A percentile compares a stretch with the other conserved stretches of the same genome.
phyloP scores from a whole-genome alignment of 2,888 invertebrate species.

The Papilio elwesi region DNA sequence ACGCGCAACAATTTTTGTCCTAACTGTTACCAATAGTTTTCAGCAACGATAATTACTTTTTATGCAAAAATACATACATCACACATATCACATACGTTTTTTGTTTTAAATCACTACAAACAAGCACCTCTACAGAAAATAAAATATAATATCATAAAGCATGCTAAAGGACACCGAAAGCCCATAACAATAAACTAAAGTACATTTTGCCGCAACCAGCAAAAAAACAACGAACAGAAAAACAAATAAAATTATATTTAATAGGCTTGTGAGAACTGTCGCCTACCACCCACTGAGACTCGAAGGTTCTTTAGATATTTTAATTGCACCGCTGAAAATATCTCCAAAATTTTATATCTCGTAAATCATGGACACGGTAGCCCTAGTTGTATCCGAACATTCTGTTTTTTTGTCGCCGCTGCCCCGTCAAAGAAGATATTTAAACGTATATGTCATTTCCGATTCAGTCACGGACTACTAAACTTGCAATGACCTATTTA shows the following conservation, averaged over 20 bases:
- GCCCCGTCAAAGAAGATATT: constrained; percentile 40
- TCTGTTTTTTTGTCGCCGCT: constrained; percentile 46
- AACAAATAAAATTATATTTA: constrained; percentile 82
- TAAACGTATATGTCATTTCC: constrained; percentile 28
- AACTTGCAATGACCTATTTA: neutral
- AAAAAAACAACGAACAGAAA: constrained; percentile 66
- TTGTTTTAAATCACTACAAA: constrained; percentile 26
- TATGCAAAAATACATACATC: neutral
- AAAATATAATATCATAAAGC: constrained; percentile 59
- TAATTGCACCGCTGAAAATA: constrained; percentile 81
- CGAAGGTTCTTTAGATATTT: constrained; percentile 77
- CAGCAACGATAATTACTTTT: neutral
- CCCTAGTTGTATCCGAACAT: constrained; percentile 52
- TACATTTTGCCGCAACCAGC: constrained; percentile 52
- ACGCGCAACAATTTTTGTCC: no score
- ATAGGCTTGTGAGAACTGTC: constrained; percentile 83
- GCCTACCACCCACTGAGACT: constrained; percentile 80
- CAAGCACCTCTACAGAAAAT: constrained; percentile 47
- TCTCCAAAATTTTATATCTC: constrained; percentile 74
- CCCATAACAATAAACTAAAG: constrained; percentile 61
- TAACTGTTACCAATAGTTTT: no score
- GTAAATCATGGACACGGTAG: constrained; percentile 81
- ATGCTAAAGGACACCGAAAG: constrained; percentile 54
- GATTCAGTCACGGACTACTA: constrained; percentile 12
- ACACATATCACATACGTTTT: no score